Evolutionary conservation across 2,113 vertebrate species (phyloP), one percentile per base, ranked within the genome.

Genomic region (Erinaceus europaeus): DNA sequence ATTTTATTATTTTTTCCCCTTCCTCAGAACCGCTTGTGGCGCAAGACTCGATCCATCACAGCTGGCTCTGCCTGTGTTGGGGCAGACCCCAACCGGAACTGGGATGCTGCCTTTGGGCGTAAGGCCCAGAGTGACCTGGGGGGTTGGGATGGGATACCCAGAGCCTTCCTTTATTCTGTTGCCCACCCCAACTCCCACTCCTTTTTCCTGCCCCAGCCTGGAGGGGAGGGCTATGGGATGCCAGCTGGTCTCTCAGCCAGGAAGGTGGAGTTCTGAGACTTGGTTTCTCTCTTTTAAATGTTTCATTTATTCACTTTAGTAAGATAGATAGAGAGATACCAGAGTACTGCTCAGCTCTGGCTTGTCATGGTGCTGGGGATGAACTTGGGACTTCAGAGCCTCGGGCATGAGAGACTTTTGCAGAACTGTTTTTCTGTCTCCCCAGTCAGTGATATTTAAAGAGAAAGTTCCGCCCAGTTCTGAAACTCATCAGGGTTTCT

Each of bases 1-100:
- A n/a, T n/a, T n/a, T n/a, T n/a, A n/a, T n/a, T n/a, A n/a, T n/a
- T n/a, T n/a, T 7, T 23, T 52, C 78, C 83, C 21, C 13, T 80
- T 65, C 90, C 89, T 34, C 95, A 99, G 99, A 93, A 99, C 50
- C 98, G 98, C 29, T 9, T 99, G 98, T 99, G 98, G 99, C 98
- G 98, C 77, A 99, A 99, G 96, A 99, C 99, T 75, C 98, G 98
- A 23, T 98, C 98, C 29, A 36, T 0, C 42, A 88, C 42, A 1
- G 0, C 95, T 0, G 96, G 98, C 2, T 97, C 96, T 0, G 0
- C 0, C 1, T 99, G 98, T 3, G 21, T 97, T 0, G 98, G 99
- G 0, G 97, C 96, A 9, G 99, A 99, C 52, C 98, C 98, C 93
- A 99, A 99, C 97, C 97, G 98, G 96, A 99, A 99, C 97, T 99